Base-by-base conservation (phyloP, 2,797 vertebrate genomes). In the Arremon aurantiirostris region DNA sequence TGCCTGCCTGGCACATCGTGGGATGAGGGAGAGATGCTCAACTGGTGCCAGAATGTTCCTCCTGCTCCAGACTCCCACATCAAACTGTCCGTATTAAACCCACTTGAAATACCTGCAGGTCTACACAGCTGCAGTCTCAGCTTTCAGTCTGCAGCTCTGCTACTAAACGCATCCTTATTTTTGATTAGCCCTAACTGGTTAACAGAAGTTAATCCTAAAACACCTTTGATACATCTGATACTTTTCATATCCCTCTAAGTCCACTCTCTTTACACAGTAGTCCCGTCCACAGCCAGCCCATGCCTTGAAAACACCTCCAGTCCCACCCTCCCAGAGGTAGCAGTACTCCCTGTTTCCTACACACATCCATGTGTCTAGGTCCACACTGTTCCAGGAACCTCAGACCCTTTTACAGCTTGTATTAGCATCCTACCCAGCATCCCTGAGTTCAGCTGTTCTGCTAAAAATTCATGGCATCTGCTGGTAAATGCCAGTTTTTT, bases 1-100 rank as follows among this genome's bases (percentile, higher is more conserved):
- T 1, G 2, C 47, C 56, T 1, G 0, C 61, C 79, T 72, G 55
- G 47, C 41, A 19, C 2, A 0, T 37, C 0, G 0, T 1, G 2
- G 23, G 60, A 41, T 52, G 60, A 75, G 12, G 8, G 27, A 92
- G 50, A 82, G 53, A 50, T 34, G 39, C 87, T 84, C 47, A 34
- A 3, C 23, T 4, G 1, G 8, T 4, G 7, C 39, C 35, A 79
- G 61, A 49, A 57, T 16, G 59, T 18, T 64, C 27, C 78, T 79
- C 42, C 86, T 60, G 39, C 69, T 88, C 66, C 66, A 68, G n/a
- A 44, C 23, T 79, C 41, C 37, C 6, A 2, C 46, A 64, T 57
- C 46, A 56, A 66, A 46, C 65, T 75, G 69, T 32, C 56, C 57
- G 71, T 26, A 50, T 24, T 52, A 80, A 84, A 66, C 26, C 11